A percentile compares a stretch with the other conserved stretches of the same genome.
Evolutionary conservation across 1,140 invertebrate genomes (phyloP).

Genomic region (Cotesia vestalis): DNA sequence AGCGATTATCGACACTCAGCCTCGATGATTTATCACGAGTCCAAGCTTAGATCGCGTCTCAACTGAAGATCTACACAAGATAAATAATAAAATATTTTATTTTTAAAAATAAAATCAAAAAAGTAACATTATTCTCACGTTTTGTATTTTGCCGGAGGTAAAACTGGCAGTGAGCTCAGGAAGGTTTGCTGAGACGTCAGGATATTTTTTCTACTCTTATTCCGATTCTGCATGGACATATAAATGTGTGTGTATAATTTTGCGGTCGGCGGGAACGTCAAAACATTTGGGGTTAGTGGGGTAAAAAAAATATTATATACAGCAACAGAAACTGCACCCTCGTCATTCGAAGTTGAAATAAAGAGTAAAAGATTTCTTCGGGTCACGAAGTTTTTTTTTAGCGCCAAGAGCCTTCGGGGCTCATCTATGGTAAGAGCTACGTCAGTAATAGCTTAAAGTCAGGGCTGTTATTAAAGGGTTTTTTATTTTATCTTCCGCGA

Average conservation of each 20-base stretch:
- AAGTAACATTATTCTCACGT: conserved; percentile 21
- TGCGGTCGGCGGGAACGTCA: conserved; percentile 59
- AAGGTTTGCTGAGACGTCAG: conserved; percentile 10
- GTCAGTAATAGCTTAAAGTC: conserved; percentile 46
- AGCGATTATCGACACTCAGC: not conserved
- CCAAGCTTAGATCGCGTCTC: not conserved
- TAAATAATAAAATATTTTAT: conserved; percentile 13
- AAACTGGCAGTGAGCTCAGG: not conserved
- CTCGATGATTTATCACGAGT: not conserved
- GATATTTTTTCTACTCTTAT: conserved; percentile 27
- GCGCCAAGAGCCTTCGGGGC: conserved; percentile 18
- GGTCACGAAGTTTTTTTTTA: conserved; percentile 37
- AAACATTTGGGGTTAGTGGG: conserved; percentile 45
- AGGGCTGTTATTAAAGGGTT: conserved; percentile 55
- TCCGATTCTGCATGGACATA: conserved; percentile 31
- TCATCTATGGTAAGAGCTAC: conserved; percentile 44
- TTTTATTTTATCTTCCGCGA: conserved; percentile 54
- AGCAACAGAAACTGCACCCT: conserved; percentile 50
- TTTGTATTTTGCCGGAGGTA: not conserved
- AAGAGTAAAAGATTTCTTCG: conserved; percentile 24
- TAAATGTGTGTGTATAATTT: conserved; percentile 53
- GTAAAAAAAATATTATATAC: conserved; percentile 20
- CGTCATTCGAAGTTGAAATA: conserved; percentile 50
- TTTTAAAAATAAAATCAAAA: not conserved
- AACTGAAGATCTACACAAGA: conserved; percentile 5